Conservation (phyloP, 1,140 invertebrate species). For the Tetragnatha versicolor region DNA sequence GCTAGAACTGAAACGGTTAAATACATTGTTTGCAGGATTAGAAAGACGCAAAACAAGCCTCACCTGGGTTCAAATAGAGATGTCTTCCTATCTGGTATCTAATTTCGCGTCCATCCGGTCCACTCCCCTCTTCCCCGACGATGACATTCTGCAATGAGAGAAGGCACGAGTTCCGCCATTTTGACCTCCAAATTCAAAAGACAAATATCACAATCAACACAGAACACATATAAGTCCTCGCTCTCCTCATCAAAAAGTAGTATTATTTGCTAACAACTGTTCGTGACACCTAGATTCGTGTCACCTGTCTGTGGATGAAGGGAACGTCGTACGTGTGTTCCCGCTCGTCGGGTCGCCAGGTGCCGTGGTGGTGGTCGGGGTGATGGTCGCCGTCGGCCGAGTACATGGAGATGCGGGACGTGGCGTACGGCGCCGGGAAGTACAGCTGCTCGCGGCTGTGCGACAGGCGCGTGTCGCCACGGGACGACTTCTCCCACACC, state of each 20-base stretch:
- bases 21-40: too few relatives aligned
- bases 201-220: constrained; percentile 22
- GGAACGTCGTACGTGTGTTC: constrained; percentile 57
- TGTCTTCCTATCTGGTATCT: constrained; percentile 53
- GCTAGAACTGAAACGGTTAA: too few relatives aligned
- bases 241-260: background rate
- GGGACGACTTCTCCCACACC: constrained; percentile 53
- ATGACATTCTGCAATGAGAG: constrained; percentile 52
- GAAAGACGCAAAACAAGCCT: too few relatives aligned
- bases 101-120: constrained; percentile 43
- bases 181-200: too few relatives aligned
- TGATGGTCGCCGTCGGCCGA: constrained; percentile 41
- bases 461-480: constrained; percentile 33
- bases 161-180: constrained; percentile 51
- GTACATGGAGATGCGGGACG: constrained; percentile 55
- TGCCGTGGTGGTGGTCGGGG: background rate
- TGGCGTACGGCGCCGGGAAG: constrained; percentile 56
- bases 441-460: constrained; percentile 55
- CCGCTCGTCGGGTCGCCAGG: constrained; percentile 27
- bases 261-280: too few relatives aligned
- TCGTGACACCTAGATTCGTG: constrained; percentile 49
- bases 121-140: constrained; percentile 24
- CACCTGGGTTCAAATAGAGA: constrained; percentile 44
- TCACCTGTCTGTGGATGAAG: constrained; percentile 54
- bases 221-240: background rate